Base-by-base conservation (phyloP, 1,140 invertebrate genomes). In the Triops longicaudatus region DNA sequence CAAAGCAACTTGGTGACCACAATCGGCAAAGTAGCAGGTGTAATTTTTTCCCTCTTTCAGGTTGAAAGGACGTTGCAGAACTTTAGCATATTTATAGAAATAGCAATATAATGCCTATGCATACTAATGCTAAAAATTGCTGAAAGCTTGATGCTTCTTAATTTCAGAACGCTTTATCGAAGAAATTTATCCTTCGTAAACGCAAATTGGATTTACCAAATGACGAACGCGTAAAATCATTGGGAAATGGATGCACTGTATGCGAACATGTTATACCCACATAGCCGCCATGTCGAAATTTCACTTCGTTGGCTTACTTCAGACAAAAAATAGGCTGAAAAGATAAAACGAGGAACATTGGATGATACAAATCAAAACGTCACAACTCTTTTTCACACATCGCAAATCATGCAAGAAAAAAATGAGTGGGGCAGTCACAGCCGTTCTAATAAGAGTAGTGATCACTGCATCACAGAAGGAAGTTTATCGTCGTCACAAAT, bases 321-420 rank as follows among this genome's bases (percentile, higher is more conserved):
- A 63, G 50, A 22, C 50, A 63, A 63, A 63, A 63, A 63, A 63
- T n/a, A n/a, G 22, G 50, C 17, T 63, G 14, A 22, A 63, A 63
- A 63, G 50, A 22, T 63, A 63, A 63, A 63, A 63, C 50, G 50
- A 63, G 50, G 50, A 63, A 63, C 50, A 63, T 63, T n/a, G 22
- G 50, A 63, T 63, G 50, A 63, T 63, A 63, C 50, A 63, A 63
- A 63, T 63, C 22, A 22, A 63, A 63, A 63, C 50, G 14, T 63
- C 11, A 63, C 50, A 63, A 5, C 50, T 63, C 22, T 22, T 9
- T 63, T 63, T 37, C 31, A 7, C 31, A n/a, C 50, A 22, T 63
- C 14, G n/a, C 17, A n/a, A 63, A 63, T 22, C 50, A 63, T 22
- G 50, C 50, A 63, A 63, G 22, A 63, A 22, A n/a, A 22, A 22